phyloP scores from a whole-genome alignment of 2,113 vertebrate genomes.

The Archocentrus centrarchus region DNA sequence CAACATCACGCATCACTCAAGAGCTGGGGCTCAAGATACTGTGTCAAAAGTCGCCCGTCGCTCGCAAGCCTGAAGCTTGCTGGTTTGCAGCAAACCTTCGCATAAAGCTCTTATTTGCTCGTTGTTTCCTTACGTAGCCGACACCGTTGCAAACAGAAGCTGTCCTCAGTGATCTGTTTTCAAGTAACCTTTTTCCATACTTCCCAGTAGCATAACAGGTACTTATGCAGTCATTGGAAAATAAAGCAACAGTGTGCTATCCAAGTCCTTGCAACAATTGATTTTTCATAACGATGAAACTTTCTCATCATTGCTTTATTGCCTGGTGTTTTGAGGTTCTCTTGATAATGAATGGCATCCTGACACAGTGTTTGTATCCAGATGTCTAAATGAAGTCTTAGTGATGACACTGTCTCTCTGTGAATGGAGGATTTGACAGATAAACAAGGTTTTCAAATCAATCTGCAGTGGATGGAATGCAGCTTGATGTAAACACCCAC shows the following conservation, averaged over 20 bases:
- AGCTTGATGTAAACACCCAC: constrained; percentile 18
- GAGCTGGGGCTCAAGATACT: not conserved
- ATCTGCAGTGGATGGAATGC: constrained; percentile 3
- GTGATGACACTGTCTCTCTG: not conserved
- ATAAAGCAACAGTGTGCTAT: too few relatives aligned
- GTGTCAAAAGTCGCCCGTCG: accelerated
- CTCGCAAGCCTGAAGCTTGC: not conserved
- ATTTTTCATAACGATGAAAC: not conserved
- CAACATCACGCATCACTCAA: not conserved
- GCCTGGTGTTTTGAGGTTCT: not conserved
- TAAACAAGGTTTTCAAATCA: constrained; percentile 13
- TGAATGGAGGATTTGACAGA: not conserved
- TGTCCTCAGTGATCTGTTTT: too few relatives aligned
- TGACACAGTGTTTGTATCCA: not conserved
- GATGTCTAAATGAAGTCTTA: not conserved
- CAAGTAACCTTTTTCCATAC: too few relatives aligned
- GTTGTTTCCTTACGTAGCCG: not conserved
- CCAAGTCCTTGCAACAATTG: too few relatives aligned
- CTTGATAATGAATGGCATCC: not conserved
- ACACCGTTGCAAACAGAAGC: too few relatives aligned
- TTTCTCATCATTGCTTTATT: not conserved
- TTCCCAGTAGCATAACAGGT: too few relatives aligned
- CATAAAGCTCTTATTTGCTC: not conserved
- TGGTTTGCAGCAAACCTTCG: not conserved
- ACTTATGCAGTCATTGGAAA: too few relatives aligned